A percentile compares a stretch with the other conserved stretches of the same genome.
Conservation (phyloP, 2,113 vertebrate genomes). For the Istiophorus platypterus region DNA sequence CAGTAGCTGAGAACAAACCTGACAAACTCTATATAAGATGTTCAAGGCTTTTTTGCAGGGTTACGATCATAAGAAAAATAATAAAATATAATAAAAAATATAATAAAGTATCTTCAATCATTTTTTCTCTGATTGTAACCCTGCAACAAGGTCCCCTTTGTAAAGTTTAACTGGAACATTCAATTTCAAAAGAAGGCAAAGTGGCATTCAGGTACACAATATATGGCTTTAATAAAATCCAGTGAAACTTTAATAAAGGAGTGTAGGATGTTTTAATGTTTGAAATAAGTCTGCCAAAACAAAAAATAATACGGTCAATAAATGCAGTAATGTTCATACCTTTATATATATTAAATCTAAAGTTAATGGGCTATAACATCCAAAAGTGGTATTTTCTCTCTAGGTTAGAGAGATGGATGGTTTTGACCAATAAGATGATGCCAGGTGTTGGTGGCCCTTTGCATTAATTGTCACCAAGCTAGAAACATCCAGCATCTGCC, state of each 20-base stretch:
- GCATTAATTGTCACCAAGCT: slow-evolving; percentile 60
- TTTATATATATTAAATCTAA: background rate
- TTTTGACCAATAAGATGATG: slow-evolving; percentile 17
- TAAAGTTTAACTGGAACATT: background rate
- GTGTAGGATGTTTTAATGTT: background rate
- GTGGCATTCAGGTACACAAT: background rate
- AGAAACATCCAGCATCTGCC: slow-evolving; percentile 54
- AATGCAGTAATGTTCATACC: background rate
- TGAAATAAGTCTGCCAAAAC: background rate
- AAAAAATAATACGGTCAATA: background rate
- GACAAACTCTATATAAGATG: background rate
- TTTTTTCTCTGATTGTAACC: background rate
- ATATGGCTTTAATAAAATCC: background rate
- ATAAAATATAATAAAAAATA: no score
- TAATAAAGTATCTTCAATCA: background rate
- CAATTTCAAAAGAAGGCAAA: slow-evolving; percentile 6
- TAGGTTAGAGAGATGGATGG: slow-evolving; percentile 5
- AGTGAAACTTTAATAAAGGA: background rate
- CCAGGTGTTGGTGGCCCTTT: slow-evolving; percentile 30
- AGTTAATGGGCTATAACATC: background rate
- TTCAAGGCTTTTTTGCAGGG: background rate
- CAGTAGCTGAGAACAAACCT: background rate
- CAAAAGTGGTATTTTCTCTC: background rate
- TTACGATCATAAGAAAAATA: slow-evolving; percentile 8
- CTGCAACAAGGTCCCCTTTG: background rate